A percentile compares a stretch with the other conserved stretches of the same genome.
phyloP scores from a whole-genome alignment of 2,888 invertebrate species.

The Rotaria socialis region DNA sequence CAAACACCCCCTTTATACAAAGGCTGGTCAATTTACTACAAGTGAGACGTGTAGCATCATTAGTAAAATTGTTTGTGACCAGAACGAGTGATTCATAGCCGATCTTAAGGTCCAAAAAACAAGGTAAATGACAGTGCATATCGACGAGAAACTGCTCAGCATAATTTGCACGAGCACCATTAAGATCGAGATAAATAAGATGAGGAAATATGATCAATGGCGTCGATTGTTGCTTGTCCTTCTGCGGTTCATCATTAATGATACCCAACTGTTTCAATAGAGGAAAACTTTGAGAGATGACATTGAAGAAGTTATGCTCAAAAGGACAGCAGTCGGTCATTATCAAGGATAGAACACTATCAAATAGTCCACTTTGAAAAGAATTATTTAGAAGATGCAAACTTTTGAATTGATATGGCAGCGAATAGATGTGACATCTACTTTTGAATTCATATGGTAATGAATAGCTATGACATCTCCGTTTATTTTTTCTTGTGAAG shows the following conservation, averaged over 20 bases:
- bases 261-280: not conserved
- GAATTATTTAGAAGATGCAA: not conserved
- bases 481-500: not conserved
- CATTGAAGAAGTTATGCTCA: not conserved
- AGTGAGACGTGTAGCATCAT: not conserved
- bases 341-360: not conserved
- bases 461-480: not conserved
- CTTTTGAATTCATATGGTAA: not conserved
- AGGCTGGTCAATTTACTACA: not conserved
- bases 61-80: too few species aligned
- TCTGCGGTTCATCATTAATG: not conserved
- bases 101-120: not conserved
- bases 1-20: not conserved
- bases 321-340: not conserved
- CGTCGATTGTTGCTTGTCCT: not conserved
- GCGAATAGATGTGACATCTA: not conserved
- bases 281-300: not conserved
- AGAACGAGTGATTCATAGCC: not conserved
- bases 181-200: not conserved
- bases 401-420: not conserved
- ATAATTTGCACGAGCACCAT: not conserved
- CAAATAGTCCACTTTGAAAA: not conserved
- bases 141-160: not conserved
- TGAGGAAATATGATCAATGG: not conserved
- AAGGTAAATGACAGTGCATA: not conserved